Percentiles rank a stretch among this genome's conserved stretches.
These are phyloP conservation scores for Labia minor DNA, from an alignment of 2,888 invertebrate species.

Conservation along the genomic window DNA sequence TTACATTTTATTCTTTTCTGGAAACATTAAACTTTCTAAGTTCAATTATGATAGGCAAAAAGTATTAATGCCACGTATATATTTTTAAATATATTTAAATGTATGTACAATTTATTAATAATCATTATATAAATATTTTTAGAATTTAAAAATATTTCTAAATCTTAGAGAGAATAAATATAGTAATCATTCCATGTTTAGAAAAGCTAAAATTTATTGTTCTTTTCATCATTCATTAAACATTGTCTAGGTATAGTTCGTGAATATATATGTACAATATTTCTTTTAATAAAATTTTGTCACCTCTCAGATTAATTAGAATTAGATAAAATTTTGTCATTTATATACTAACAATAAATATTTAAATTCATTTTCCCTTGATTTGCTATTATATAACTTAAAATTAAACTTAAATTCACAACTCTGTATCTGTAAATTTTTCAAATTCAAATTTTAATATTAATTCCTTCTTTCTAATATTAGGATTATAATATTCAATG, in stretches of 20 bases:
- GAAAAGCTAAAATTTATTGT: background rate
- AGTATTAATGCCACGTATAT: background rate
- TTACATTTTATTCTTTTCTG: conserved; percentile 18
- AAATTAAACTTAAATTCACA: too few species aligned
- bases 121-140: background rate
- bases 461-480: too few species aligned
- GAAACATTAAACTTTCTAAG: conserved; percentile 8
- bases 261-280: background rate
- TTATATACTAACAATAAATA: too few species aligned
- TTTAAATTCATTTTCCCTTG: too few species aligned
- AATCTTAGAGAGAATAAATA: too few species aligned
- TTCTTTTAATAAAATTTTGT: background rate
- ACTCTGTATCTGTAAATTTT: too few species aligned
- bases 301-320: too few species aligned
- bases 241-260: background rate
- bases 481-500: too few species aligned
- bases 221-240: background rate
- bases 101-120: background rate
- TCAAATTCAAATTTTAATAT: too few species aligned
- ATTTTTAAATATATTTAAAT: background rate
- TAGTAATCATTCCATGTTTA: background rate
- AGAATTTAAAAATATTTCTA: background rate
- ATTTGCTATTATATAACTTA: too few species aligned
- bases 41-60: conserved; percentile 3
- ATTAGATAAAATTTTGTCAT: too few species aligned